Evolutionary conservation across 2,797 vertebrate species (phyloP).

Genomic region (Danio albolineatus): DNA sequence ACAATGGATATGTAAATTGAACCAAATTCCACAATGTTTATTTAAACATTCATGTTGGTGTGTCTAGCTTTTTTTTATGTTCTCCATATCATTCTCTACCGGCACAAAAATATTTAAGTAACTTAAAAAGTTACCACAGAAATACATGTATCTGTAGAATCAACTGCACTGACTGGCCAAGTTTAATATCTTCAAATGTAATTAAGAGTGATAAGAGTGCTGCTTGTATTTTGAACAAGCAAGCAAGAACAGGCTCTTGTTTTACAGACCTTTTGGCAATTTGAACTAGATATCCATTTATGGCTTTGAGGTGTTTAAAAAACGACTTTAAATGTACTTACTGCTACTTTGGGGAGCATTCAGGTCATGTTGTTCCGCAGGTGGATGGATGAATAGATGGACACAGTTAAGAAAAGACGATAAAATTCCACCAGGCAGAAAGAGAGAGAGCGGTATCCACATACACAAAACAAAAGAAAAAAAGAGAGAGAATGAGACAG

Average conservation of each 20-base stretch:
- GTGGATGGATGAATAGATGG: slow-evolving; percentile 8
- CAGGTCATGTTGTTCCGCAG: slow-evolving; percentile 37
- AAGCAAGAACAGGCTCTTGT: not conserved
- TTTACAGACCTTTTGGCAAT: not conserved
- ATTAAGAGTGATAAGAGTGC: not conserved
- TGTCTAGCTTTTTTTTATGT: not conserved
- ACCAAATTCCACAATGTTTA: too few relatives aligned
- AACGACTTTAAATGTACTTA: slow-evolving; percentile 75
- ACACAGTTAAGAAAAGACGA: slow-evolving; percentile 50
- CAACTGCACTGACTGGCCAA: not conserved
- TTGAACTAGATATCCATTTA: not conserved
- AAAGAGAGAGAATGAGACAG: slow-evolving; percentile 27
- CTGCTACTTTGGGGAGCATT: slow-evolving; percentile 81
- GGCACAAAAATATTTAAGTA: not conserved
- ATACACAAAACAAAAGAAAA: not conserved
- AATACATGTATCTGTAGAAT: not conserved
- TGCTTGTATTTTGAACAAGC: not conserved
- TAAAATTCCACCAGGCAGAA: slow-evolving; percentile 50
- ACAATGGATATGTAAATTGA: not conserved
- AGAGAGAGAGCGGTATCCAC: not conserved
- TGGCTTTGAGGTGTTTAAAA: not conserved
- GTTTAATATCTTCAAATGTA: not conserved
- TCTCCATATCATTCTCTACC: not conserved
- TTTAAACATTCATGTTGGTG: not conserved
- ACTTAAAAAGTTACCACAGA: not conserved